Evolutionary conservation across 2,888 invertebrate genomes (phyloP), one percentile per base, ranked within the genome.

Genomic region (Chorisops tibialis): DNA sequence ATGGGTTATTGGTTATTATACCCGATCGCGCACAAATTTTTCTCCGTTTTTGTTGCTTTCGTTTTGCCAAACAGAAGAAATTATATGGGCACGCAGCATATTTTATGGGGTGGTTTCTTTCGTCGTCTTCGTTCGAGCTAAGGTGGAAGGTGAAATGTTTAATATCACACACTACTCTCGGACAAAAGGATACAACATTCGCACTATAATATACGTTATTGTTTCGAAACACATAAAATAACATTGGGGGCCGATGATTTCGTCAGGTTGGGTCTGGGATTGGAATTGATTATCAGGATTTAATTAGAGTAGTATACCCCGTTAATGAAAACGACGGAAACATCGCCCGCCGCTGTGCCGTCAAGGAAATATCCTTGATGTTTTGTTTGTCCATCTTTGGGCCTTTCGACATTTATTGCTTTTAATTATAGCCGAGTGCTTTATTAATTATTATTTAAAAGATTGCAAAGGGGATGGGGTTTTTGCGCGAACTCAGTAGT

Each of bases 51-150:
- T 30, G 30, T 30, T 30, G 30, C 9, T 5, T 30, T 30, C 9
- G 5, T 30, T 30, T 30, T 30, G 30, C 14, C 5, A 4, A 47
- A 19, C 5, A n/a, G 21, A 47, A 47, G 19, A 47, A 22, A 62
- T 50, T 49, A 62, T 62, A 59, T 62, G 62, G 51, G 62, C 59
- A 62, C 51, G 62, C 58, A 62, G 62, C 49, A 51, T 50, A 51
- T 58, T 62, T 62, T 62, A 62, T 50, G 62, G 51, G 41, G 18
- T 16, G 5, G 5, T 12, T 18, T 41, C 18, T 7, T 37, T 37
- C 37, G 7, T 37, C 37, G 7, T 37, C 37, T 37, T 37, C 37
- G n/a, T n/a, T n/a, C n/a, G 7, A 11, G 37, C 37, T 6, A 41
- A 16, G 16, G 16, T 41, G 41, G 41, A 41, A 41, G 41, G 18